These are phyloP conservation scores for Chunga burmeisteri DNA, from an alignment of 2,113 vertebrate genomes.

Conservation along the genomic window DNA sequence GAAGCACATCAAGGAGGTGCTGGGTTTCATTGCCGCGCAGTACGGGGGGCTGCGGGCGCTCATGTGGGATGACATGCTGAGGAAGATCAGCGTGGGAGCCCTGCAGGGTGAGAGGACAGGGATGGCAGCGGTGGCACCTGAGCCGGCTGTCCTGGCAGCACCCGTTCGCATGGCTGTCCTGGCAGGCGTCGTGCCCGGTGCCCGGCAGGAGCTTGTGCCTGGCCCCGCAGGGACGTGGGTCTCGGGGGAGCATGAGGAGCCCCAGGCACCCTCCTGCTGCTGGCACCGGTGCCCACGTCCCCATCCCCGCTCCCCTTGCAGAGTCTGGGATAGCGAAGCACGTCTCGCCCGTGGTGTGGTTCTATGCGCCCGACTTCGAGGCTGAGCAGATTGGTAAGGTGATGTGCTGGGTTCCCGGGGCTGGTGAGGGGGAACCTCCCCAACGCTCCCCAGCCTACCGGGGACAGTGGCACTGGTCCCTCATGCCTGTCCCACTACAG, in stretches of 20 bases:
- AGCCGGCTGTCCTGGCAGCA: not conserved
- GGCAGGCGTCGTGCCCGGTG: accelerated
- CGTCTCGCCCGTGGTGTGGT: conserved; percentile 61
- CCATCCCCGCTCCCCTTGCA: not conserved
- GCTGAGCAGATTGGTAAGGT: conserved; percentile 47
- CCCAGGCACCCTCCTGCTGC: not conserved
- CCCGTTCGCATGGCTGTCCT: accelerated
- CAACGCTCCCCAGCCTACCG: accelerated
- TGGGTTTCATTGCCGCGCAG: conserved; percentile 45
- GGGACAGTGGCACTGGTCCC: not conserved
- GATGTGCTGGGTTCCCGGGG: accelerated
- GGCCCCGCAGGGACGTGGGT: not conserved
- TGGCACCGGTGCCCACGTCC: accelerated
- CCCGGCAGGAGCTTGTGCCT: not conserved
- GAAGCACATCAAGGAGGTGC: conserved; percentile 72
- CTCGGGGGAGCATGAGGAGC: accelerated
- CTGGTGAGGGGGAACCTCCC: too few relatives aligned
- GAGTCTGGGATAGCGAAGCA: conserved; percentile 41
- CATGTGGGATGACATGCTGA: conserved; percentile 80
- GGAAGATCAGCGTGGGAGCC: conserved; percentile 47
- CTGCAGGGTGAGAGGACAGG: conserved; percentile 63
- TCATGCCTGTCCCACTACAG: not conserved
- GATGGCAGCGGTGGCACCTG: accelerated
- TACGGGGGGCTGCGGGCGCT: conserved; percentile 53
- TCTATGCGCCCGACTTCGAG: conserved; percentile 32